Conservation (phyloP, 2,113 vertebrate species). For the Poecilia latipinna region DNA sequence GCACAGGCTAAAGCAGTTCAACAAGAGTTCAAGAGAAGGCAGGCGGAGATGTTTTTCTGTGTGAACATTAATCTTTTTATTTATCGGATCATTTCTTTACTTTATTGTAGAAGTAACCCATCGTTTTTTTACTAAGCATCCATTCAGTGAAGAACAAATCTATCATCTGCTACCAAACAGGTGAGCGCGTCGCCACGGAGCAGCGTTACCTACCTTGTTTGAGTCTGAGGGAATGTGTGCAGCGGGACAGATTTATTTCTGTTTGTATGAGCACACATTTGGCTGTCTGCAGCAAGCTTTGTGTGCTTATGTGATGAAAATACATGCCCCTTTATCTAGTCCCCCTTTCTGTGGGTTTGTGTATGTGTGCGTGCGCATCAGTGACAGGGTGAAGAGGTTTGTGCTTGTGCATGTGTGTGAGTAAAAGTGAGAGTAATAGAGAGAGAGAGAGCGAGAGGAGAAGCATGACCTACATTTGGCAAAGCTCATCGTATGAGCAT, state of each 20-base stretch:
- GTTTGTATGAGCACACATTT: constrained; percentile 19
- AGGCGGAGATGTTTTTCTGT: constrained; percentile 5
- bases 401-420: constrained; percentile 32
- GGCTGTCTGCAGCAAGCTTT: constrained; percentile 3
- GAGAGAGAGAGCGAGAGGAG: constrained; percentile 55
- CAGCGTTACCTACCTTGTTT: constrained; percentile 26
- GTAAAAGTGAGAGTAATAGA: constrained; percentile 21
- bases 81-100: constrained; percentile 28
- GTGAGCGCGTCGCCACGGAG: constrained; percentile 11
- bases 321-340: constrained; percentile 21
- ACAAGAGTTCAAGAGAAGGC: constrained; percentile 50
- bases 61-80: constrained; percentile 10
- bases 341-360: constrained; percentile 17
- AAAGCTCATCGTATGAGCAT: constrained; percentile 78
- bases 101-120: background rate
- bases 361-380: constrained; percentile 11
- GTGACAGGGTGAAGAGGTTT: constrained; percentile 10
- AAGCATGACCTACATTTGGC: constrained; percentile 83
- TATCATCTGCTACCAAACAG: constrained; percentile 44
- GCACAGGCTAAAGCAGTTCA: constrained; percentile 53
- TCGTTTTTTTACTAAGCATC: background rate
- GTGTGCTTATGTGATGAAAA: constrained; percentile 17
- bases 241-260: constrained; percentile 20
- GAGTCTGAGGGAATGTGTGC: constrained; percentile 14
- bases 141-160: background rate